These are phyloP conservation scores for Hololepta plana DNA, from an alignment of 2,888 invertebrate genomes.

Conservation along the genomic window DNA sequence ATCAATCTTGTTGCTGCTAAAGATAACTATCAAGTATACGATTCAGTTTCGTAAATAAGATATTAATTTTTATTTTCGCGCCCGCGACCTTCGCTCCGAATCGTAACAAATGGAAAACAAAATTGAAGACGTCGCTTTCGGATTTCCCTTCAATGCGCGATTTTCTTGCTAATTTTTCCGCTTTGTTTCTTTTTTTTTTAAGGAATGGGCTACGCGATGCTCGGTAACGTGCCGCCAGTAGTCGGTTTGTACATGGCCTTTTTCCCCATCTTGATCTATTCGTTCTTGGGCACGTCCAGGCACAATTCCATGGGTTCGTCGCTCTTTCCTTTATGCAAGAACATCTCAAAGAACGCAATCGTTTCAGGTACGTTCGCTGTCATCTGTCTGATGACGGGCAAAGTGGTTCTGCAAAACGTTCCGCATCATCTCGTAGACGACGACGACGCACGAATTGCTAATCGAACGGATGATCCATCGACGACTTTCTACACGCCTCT, in stretches of 20 bases:
- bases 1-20: too few species aligned
- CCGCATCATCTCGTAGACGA: constrained; percentile 14
- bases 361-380: constrained; percentile 63
- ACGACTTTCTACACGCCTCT: constrained; percentile 34
- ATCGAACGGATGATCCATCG: constrained; percentile 14
- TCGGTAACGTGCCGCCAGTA: constrained; percentile 34
- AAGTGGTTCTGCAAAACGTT: constrained; percentile 39
- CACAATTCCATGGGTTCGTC: constrained; percentile 25
- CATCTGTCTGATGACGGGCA: constrained; percentile 78
- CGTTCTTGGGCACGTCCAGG: constrained; percentile 24
- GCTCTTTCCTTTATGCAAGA: not conserved
- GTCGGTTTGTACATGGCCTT: constrained; percentile 37
- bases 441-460: constrained; percentile 8
- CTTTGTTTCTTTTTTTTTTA: too few species aligned
- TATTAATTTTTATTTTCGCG: too few species aligned
- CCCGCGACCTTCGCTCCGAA: too few species aligned
- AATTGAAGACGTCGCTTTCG: too few species aligned
- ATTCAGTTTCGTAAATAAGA: too few species aligned
- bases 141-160: too few species aligned
- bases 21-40: too few species aligned
- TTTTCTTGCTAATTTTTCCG: too few species aligned
- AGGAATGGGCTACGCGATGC: constrained; percentile 39
- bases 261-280: constrained; percentile 30
- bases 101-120: too few species aligned
- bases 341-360: constrained; percentile 1